Evolutionary conservation across 2,113 vertebrate genomes (phyloP).

Genomic region (Pseudorectes ferrugineus): DNA sequence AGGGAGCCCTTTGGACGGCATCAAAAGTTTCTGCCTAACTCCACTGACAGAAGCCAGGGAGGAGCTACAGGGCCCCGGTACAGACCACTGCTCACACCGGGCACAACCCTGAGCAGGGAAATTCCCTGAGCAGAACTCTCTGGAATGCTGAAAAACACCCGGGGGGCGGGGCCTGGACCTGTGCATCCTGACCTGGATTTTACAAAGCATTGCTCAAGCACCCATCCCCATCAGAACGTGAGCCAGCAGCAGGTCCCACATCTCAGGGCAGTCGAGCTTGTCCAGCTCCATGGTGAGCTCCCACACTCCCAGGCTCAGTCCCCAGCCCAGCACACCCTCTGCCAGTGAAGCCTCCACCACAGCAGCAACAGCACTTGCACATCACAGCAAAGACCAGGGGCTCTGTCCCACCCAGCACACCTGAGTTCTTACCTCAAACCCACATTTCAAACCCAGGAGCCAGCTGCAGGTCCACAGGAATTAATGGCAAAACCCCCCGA

Average conservation of each 20-base stretch:
- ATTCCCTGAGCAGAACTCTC: background rate
- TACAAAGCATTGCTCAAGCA: background rate
- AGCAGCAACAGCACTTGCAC: background rate
- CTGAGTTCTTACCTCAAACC: background rate
- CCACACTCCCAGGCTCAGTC: background rate
- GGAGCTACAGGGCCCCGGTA: background rate
- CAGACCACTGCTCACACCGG: fast-evolving
- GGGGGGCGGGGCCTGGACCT: too few species aligned
- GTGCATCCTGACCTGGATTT: background rate
- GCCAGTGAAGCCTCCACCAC: background rate
- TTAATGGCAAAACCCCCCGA: too few species aligned
- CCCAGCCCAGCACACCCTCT: background rate
- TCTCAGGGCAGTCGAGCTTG: background rate
- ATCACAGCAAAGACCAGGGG: background rate
- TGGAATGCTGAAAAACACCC: fast-evolving
- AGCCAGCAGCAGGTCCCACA: background rate
- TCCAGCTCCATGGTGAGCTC: background rate
- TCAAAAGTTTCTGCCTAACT: background rate
- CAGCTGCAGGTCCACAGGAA: background rate
- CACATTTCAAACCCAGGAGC: background rate
- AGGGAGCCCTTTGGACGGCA: background rate
- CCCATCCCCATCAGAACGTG: fast-evolving
- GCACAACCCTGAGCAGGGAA: background rate
- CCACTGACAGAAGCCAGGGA: background rate
- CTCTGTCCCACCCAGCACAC: background rate